phyloP scores from a whole-genome alignment of 2,113 vertebrate species.

The Myrmophylax atrothorax region DNA sequence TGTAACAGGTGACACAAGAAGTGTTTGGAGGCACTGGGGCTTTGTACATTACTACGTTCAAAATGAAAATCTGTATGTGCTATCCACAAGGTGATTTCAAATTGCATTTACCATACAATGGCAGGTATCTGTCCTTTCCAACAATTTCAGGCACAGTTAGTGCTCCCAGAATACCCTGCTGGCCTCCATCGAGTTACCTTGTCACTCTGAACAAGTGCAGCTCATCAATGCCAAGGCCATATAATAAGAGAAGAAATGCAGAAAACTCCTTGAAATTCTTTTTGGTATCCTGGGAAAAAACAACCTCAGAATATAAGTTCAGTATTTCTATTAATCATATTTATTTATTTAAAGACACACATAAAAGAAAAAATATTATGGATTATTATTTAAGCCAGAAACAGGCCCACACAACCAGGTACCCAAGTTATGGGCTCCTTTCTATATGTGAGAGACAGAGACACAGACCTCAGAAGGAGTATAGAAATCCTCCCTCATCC shows the following conservation, averaged over 20 bases:
- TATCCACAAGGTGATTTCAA: not conserved
- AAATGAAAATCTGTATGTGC: not conserved
- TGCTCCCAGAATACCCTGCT: not conserved
- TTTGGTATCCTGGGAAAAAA: not conserved
- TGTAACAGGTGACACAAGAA: not conserved
- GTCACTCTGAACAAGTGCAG: not conserved
- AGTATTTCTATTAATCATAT: not conserved
- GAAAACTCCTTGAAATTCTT: not conserved
- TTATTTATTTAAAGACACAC: not conserved
- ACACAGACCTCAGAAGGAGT: not conserved
- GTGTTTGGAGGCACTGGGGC: not conserved
- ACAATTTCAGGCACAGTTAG: not conserved
- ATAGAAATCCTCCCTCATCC: not conserved
- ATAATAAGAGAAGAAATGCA: not conserved
- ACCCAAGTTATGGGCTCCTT: not conserved
- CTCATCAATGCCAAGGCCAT: not conserved
- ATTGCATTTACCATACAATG: not conserved
- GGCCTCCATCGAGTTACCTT: not conserved
- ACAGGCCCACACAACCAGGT: not conserved
- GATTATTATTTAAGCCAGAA: not conserved
- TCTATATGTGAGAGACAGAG: not conserved
- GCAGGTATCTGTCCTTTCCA: not conserved
- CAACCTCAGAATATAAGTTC: not conserved
- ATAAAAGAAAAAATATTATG: fast-evolving
- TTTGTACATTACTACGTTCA: not conserved